Conservation (phyloP, 2,113 vertebrate genomes). For the Gobius niger region DNA sequence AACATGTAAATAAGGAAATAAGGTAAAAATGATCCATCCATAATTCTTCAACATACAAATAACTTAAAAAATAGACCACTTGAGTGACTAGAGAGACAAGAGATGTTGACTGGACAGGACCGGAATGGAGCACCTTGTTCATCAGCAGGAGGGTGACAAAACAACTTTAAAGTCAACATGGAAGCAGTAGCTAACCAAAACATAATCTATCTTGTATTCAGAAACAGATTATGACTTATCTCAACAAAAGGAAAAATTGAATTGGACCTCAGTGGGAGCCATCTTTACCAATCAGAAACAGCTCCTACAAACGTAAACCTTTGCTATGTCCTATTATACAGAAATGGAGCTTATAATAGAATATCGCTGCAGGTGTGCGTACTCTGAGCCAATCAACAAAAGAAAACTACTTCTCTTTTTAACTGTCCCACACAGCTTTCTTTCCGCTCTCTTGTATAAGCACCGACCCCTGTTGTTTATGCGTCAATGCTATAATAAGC, state of each 20-base stretch:
- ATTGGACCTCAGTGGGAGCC: not conserved
- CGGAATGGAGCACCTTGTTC: too few relatives aligned
- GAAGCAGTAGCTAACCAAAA: too few relatives aligned
- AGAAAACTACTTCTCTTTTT: not conserved
- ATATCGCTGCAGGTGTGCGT: not conserved
- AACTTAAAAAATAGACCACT: too few relatives aligned
- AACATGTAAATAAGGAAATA: too few relatives aligned
- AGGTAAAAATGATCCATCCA: too few relatives aligned
- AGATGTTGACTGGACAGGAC: too few relatives aligned
- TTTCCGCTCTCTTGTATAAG: not conserved
- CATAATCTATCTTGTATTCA: too few relatives aligned
- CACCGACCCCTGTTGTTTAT: not conserved
- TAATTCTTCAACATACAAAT: too few relatives aligned
- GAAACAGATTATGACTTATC: not conserved
- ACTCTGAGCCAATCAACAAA: not conserved
- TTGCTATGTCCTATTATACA: not conserved
- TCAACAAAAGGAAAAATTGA: not conserved
- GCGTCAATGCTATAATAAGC: not conserved
- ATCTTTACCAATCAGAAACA: not conserved
- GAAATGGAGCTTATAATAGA: not conserved
- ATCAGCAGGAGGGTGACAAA: too few relatives aligned
- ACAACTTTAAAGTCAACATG: too few relatives aligned
- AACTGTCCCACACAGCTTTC: not conserved
- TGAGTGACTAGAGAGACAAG: too few relatives aligned
- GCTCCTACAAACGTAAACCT: not conserved